Percentiles rank a stretch among this genome's conserved stretches.
These are phyloP conservation scores for Hydrozoanthus tunicans DNA, from an alignment of 64 coral and sea anemone genomes.

Conservation along the genomic window DNA sequence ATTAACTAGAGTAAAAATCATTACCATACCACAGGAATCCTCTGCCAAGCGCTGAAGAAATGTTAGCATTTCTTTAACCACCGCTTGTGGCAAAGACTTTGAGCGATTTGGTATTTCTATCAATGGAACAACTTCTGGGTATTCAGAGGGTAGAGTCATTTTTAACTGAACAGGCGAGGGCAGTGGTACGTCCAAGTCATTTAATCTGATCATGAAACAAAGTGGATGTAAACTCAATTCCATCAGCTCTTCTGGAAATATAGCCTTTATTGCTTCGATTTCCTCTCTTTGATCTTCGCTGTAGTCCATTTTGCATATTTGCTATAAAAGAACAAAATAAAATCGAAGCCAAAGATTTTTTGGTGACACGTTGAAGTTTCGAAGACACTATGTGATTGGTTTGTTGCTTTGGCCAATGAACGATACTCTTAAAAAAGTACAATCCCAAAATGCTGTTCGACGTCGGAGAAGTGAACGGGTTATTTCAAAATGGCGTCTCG, in stretches of 20 bases:
- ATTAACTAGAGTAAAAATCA: slow-evolving; percentile 79
- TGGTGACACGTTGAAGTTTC: not conserved
- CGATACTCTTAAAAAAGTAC: not conserved
- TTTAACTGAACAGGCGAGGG: slow-evolving; percentile 63
- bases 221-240: slow-evolving; percentile 70
- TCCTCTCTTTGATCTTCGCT: slow-evolving; percentile 85
- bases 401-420: not conserved
- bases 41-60: slow-evolving; percentile 52
- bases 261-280: slow-evolving; percentile 73
- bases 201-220: slow-evolving; percentile 82
- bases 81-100: slow-evolving; percentile 52
- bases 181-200: slow-evolving; percentile 65
- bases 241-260: slow-evolving; percentile 77
- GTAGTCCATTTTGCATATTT: slow-evolving; percentile 57
- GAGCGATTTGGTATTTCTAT: slow-evolving; percentile 88
- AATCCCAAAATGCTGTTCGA: slow-evolving; percentile 33
- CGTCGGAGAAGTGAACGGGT: not conserved
- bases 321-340: not conserved
- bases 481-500: slow-evolving; percentile 84
- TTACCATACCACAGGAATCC: slow-evolving; percentile 78
- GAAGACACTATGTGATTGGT: slow-evolving; percentile 13
- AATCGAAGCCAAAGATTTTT: not conserved
- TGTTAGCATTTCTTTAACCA: slow-evolving; percentile 52
- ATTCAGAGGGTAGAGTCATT: slow-evolving; percentile 62
- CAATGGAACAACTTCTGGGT: slow-evolving; percentile 69